Percentiles rank a stretch among this genome's conserved stretches.
Evolutionary conservation across 2,888 invertebrate species (phyloP).

Genomic region (Phortica magna): DNA sequence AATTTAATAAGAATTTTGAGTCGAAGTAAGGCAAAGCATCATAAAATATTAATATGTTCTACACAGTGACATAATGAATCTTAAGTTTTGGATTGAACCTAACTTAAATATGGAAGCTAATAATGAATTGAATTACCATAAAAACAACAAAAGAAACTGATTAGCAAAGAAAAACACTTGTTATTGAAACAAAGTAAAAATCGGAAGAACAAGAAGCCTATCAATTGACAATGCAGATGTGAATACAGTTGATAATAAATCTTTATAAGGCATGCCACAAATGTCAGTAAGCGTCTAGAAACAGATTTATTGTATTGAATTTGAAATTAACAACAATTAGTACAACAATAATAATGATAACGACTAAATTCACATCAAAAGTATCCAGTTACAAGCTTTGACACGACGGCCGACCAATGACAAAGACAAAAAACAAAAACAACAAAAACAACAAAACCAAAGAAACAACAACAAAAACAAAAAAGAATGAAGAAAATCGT

Average conservation of each 20-base stretch:
- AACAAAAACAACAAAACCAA: conserved; percentile 52
- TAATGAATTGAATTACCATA: too few relatives aligned
- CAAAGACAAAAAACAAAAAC: conserved; percentile 43
- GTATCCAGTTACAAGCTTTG: conserved; percentile 3
- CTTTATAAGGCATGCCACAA: not conserved
- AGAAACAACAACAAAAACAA: conserved; percentile 55
- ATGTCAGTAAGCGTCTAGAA: not conserved
- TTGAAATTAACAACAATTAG: conserved; percentile 21
- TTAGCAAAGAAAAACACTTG: too few relatives aligned
- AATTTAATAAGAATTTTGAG: too few relatives aligned
- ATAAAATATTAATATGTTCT: too few relatives aligned
- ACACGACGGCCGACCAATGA: not conserved
- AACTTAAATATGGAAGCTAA: too few relatives aligned
- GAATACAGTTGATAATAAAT: not conserved
- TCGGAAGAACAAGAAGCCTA: not conserved
- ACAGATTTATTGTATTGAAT: conserved; percentile 24
- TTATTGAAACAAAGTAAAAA: too few relatives aligned
- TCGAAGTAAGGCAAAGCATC: too few relatives aligned
- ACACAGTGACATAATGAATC: too few relatives aligned
- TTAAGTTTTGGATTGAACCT: too few relatives aligned
- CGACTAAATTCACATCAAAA: not conserved
- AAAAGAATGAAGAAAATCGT: not conserved
- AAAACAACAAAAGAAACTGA: too few relatives aligned
- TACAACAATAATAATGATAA: conserved; percentile 8
- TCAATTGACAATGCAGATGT: not conserved